Base-by-base conservation (phyloP, 2,888 invertebrate species). In the Caenorhabditis auriculariae region DNA sequence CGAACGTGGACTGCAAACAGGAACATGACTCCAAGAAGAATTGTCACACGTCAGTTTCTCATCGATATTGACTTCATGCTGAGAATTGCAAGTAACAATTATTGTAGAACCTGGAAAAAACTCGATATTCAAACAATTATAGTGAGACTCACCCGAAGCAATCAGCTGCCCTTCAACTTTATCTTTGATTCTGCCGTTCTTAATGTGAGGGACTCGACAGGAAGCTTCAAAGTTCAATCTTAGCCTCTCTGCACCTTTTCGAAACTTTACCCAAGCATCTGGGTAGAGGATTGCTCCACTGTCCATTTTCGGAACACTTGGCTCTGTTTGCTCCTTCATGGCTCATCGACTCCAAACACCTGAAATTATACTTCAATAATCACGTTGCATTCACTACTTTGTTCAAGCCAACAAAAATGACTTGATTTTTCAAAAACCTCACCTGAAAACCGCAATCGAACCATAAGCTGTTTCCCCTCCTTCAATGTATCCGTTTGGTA, bases 281-380 rank as follows among this genome's bases (percentile, higher is more conserved):
- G 0, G 96, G 96, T 58, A 92, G 83, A 0, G 91, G 89, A 83
- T 93, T 90, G 72, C 93, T 89, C 96, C 96, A 98, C 69, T 88
- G 88, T 0, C 95, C 96, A 82, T 93, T 91, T 68, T 89, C 90
- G 83, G 91, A 90, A 78, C 98, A 98, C 15, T 82, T 83, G 12
- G 94, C 90, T 58, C 83, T 84, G 39, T 78, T 77, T 1, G 84
- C 84, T 5, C 82, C 81, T 3, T 82, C 78, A 49, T 83, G 78
- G 3, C 82, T 82, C 85, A 84, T 77, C 24, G 83, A 83, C 60
- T 92, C 90, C 78, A 91, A 89, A 82, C 95, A 95, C 63, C 93
- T 88, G 83, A 91, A 95, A 78, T n/a, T n/a, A n/a, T n/a, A n/a
- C n/a, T n/a, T n/a, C n/a, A 92, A 91, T 63, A 94, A 45, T 27